Conservation (phyloP, 2,113 vertebrate species). For the Macrotis lagotis region DNA sequence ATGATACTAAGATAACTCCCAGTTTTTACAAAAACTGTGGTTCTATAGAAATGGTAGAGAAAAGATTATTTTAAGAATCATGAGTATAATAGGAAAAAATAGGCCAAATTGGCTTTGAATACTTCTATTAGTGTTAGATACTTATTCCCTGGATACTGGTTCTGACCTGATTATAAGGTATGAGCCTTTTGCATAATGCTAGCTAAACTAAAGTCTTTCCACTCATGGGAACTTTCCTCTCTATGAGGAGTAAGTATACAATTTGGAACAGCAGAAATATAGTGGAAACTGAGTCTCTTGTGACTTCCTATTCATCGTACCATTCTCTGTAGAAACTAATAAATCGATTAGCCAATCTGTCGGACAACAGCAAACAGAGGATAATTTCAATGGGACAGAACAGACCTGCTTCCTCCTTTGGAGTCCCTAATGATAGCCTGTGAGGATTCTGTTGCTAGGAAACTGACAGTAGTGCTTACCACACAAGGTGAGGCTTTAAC, state of each 20-base stretch:
- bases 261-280: background rate
- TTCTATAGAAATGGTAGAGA: background rate
- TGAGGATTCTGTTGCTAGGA: conserved; percentile 25
- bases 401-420: background rate
- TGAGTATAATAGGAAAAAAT: background rate
- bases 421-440: background rate
- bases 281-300: conserved; percentile 13
- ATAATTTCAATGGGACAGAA: background rate
- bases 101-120: background rate
- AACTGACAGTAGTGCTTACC: background rate
- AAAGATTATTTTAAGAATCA: background rate
- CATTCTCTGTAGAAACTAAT: background rate
- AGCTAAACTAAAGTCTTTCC: background rate
- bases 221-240: background rate
- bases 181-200: background rate
- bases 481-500: background rate
- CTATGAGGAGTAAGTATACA: background rate
- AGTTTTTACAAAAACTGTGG: background rate
- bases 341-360: background rate
- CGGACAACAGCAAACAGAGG: background rate
- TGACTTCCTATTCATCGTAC: background rate
- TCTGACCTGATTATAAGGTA: background rate
- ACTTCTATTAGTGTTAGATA: background rate
- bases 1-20: background rate
- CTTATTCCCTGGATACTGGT: background rate